Evolutionary conservation across 2,888 invertebrate species (phyloP).

Genomic region (Horisme vitalbata): DNA sequence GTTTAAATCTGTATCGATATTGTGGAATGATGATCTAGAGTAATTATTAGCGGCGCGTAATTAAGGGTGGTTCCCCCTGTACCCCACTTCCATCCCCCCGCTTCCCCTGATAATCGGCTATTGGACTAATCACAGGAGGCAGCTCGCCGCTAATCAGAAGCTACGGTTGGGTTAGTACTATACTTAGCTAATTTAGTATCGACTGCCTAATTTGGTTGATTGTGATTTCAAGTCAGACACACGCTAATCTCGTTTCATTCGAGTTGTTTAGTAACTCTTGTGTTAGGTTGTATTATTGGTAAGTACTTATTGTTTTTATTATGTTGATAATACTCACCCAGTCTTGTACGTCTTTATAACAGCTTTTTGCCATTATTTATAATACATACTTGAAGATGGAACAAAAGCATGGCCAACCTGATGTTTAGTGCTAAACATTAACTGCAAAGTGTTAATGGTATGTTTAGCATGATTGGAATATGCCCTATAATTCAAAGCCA

Average conservation of each 20-base stretch:
- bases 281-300: neutral
- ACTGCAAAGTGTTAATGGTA: too few species aligned
- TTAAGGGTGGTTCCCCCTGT: conserved; percentile 2
- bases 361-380: too few species aligned
- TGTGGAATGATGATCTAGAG: conserved; percentile 10
- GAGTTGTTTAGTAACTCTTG: neutral
- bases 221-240: conserved; percentile 4
- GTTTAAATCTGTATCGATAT: conserved; percentile 9
- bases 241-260: neutral
- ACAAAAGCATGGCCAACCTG: too few species aligned
- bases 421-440: too few species aligned
- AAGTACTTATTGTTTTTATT: too few species aligned
- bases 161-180: conserved; percentile 16
- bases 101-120: neutral
- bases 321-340: too few species aligned
- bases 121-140: conserved; percentile 21
- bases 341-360: too few species aligned
- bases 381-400: too few species aligned
- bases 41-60: conserved; percentile 14
- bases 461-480: too few species aligned
- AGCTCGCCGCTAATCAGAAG: conserved; percentile 21
- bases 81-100: neutral
- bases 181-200: conserved; percentile 19
- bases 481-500: too few species aligned
- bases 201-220: conserved; percentile 12